phyloP scores from a whole-genome alignment of 2,888 invertebrate species.

The Agrotis clavis region DNA sequence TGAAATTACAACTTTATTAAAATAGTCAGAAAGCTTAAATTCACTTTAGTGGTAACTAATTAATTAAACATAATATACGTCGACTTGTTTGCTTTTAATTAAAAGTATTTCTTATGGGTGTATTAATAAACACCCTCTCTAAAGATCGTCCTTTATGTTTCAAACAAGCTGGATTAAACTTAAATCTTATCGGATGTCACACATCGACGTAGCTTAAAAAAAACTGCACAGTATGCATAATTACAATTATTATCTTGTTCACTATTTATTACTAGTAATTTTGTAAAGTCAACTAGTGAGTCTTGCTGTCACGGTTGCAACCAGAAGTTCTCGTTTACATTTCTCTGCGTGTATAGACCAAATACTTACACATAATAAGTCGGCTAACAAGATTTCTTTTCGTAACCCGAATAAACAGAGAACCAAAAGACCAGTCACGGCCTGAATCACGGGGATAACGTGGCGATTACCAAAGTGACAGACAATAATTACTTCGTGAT shows the following conservation, averaged over 20 bases:
- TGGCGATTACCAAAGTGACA: constrained; percentile 5
- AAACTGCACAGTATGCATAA: too few species aligned
- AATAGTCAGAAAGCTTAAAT: background rate
- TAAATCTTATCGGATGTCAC: background rate
- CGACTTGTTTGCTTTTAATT: background rate
- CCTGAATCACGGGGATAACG: background rate
- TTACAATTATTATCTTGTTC: too few species aligned
- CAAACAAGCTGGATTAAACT: constrained; percentile 1
- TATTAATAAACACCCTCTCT: background rate
- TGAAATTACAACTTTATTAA: constrained; percentile 1
- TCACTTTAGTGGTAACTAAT: background rate
- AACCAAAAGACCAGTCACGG: background rate
- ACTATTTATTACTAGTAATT: too few species aligned
- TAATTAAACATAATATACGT: background rate
- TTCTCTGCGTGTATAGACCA: too few species aligned
- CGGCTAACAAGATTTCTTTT: background rate
- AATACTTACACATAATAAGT: too few species aligned
- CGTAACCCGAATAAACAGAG: background rate
- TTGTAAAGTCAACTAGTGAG: too few species aligned
- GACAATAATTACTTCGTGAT: constrained; percentile 43
- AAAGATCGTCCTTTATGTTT: background rate
- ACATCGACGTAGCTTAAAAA: too few species aligned
- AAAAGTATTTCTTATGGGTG: background rate
- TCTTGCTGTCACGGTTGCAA: too few species aligned
- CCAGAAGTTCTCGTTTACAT: too few species aligned